Percentiles rank a stretch among this genome's conserved stretches.
Conservation (phyloP, 2,113 vertebrate species). For the Haliaeetus leucogaster region DNA sequence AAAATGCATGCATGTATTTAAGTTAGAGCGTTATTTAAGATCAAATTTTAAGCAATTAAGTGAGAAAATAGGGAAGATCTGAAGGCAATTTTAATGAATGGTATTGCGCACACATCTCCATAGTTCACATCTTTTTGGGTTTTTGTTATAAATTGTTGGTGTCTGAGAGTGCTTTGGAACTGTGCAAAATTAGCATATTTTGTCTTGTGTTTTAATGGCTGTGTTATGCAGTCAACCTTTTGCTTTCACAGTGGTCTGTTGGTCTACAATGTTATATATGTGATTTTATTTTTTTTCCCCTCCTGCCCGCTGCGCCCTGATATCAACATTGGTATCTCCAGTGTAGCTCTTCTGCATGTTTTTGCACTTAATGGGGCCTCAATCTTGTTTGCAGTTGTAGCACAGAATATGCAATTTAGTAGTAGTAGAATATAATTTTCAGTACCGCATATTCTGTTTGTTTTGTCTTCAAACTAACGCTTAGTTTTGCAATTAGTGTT, state of each 20-base stretch:
- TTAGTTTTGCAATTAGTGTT: neutral
- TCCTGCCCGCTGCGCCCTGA: accelerated
- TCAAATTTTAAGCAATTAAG: neutral
- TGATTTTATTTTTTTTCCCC: neutral
- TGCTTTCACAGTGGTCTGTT: neutral
- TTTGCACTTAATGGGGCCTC: neutral
- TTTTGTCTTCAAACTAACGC: neutral
- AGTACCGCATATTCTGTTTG: neutral
- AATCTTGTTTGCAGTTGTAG: neutral
- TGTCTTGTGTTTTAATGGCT: neutral
- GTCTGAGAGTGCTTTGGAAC: neutral
- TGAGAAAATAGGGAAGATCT: neutral
- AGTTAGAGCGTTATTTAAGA: neutral
- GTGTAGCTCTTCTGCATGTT: neutral
- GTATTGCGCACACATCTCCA: neutral
- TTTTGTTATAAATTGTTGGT: neutral
- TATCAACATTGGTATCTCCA: neutral
- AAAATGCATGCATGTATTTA: neutral
- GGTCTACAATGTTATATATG: neutral
- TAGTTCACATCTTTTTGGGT: neutral
- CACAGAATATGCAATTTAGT: neutral
- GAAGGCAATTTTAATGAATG: neutral
- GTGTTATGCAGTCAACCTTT: neutral
- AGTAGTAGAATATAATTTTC: neutral
- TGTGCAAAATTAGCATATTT: neutral